phyloP scores from a whole-genome alignment of 2,888 invertebrate genomes.

The Agonopterix heracliana region DNA sequence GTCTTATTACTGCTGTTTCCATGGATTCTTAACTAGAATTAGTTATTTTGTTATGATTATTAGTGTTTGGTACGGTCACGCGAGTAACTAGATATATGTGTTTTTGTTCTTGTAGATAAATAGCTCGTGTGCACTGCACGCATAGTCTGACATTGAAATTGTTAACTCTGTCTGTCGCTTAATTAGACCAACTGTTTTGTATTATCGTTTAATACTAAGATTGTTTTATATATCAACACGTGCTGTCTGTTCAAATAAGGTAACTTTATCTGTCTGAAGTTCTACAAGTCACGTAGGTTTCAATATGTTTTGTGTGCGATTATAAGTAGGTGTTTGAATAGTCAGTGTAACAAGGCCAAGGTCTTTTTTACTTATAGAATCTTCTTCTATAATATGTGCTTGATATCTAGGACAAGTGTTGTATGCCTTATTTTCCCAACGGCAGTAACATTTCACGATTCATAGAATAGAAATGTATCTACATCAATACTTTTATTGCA shows the following conservation, averaged over 20 bases:
- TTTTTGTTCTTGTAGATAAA: neutral
- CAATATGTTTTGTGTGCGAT: no score
- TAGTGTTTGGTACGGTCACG: no score
- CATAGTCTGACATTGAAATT: constrained; percentile 10
- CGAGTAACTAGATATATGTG: no score
- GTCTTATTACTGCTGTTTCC: constrained; percentile 42
- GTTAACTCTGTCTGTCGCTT: constrained; percentile 2
- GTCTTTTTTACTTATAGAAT: no score
- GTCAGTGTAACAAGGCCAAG: no score
- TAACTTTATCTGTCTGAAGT: constrained; percentile 8
- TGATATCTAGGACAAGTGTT: no score
- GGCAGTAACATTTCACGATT: no score
- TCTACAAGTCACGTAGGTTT: constrained; percentile 21
- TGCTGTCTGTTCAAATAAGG: constrained; percentile 3
- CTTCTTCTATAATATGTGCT: no score
- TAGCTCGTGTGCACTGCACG: constrained; percentile 9
- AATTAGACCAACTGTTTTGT: constrained; percentile 1
- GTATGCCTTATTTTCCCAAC: no score
- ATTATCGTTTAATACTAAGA: neutral
- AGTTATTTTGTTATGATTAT: neutral
- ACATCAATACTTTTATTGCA: no score
- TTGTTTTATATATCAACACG: constrained; percentile 1
- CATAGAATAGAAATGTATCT: no score
- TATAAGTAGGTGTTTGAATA: no score
- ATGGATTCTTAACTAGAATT: constrained; percentile 4